A percentile compares a stretch with the other conserved stretches of the same genome.
Evolutionary conservation across 2,113 vertebrate genomes (phyloP).

Genomic region (Hypanus sabinus): DNA sequence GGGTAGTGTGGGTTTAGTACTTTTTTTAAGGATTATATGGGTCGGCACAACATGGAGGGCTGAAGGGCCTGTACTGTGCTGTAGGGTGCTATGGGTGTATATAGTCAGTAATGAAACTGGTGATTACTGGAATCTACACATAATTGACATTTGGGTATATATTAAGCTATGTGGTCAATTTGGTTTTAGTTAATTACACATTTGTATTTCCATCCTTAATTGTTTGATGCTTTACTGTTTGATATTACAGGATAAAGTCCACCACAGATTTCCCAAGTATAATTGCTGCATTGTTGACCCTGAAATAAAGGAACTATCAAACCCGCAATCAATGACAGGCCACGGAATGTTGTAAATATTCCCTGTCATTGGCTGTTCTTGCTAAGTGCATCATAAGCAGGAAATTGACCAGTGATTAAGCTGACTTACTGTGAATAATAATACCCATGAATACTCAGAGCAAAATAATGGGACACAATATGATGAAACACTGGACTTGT

Average conservation of each 20-base stretch:
- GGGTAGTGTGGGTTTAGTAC: too few species aligned
- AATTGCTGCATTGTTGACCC: not conserved
- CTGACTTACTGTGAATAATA: slow-evolving; percentile 3
- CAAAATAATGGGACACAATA: not conserved
- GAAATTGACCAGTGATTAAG: slow-evolving; percentile 13
- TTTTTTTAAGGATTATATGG: too few species aligned
- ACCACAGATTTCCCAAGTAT: not conserved
- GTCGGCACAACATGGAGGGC: too few species aligned
- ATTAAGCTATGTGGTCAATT: not conserved
- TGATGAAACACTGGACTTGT: not conserved
- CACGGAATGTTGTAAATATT: not conserved
- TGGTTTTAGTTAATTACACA: not conserved
- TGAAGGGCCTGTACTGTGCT: too few species aligned
- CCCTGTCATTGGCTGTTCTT: not conserved
- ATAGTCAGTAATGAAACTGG: not conserved
- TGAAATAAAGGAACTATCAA: not conserved
- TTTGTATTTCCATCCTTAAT: not conserved
- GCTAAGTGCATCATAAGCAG: not conserved
- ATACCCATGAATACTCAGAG: not conserved
- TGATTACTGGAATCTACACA: not conserved
- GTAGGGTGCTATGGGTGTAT: too few species aligned
- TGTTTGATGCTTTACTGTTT: not conserved
- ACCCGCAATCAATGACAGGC: not conserved
- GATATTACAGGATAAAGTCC: not conserved
- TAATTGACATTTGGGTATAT: not conserved